phyloP scores from a whole-genome alignment of 2,113 vertebrate genomes.

The Spheniscus mendiculus region DNA sequence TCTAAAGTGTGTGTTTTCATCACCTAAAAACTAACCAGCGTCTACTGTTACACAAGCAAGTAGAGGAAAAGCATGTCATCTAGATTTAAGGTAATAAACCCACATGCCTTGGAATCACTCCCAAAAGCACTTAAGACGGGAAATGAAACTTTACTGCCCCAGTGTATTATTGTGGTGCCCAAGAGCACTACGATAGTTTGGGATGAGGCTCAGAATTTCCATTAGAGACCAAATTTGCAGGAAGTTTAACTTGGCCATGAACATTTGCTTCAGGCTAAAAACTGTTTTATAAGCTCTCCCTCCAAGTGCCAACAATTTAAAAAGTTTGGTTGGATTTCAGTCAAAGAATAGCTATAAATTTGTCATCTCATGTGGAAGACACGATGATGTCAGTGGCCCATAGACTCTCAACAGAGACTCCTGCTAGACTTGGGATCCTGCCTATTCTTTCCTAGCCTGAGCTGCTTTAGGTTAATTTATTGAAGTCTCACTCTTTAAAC shows the following conservation, averaged over 20 bases:
- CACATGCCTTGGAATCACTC: constrained; percentile 37
- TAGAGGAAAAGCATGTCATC: neutral
- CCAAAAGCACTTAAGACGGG: constrained; percentile 40
- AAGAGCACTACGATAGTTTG: neutral
- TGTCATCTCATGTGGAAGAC: neutral
- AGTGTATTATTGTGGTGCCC: neutral
- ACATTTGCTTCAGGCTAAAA: constrained; percentile 4
- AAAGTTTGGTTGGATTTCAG: neutral
- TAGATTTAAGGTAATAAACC: neutral
- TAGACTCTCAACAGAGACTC: neutral
- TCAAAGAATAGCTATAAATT: constrained; percentile 24
- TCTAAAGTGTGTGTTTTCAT: neutral
- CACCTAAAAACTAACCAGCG: neutral
- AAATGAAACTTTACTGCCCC: constrained; percentile 49
- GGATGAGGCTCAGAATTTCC: constrained; percentile 49
- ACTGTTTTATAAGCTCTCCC: constrained; percentile 4
- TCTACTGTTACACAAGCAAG: neutral
- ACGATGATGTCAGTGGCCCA: neutral
- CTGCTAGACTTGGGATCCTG: neutral
- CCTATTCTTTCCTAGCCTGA: neutral
- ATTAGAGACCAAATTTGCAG: constrained; percentile 5
- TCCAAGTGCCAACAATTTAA: constrained; percentile 4
- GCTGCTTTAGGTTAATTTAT: neutral
- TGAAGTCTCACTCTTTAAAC: neutral
- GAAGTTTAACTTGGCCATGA: constrained; percentile 49